Evolutionary conservation across 2,888 invertebrate genomes (phyloP).

Genomic region (Leptinotarsa haldemani): DNA sequence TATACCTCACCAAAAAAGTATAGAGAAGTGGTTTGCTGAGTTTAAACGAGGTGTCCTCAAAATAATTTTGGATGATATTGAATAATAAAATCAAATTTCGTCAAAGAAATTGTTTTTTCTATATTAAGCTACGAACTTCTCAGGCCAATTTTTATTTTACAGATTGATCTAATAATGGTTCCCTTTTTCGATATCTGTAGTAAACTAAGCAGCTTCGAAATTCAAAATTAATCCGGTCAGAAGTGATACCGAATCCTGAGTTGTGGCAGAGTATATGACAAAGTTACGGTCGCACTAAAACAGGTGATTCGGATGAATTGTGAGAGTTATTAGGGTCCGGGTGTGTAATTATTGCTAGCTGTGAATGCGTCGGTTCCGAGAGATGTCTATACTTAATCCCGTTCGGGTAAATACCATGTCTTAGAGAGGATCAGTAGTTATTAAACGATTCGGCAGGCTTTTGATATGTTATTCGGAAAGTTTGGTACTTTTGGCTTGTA

Average conservation of each 20-base stretch:
- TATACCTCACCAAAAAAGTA: too few relatives aligned
- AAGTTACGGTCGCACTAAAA: slow-evolving; percentile 53
- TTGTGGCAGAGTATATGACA: slow-evolving; percentile 23
- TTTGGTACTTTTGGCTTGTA: too few relatives aligned
- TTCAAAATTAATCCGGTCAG: slow-evolving; percentile 17
- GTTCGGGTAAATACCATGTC: slow-evolving; percentile 32
- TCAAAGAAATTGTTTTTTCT: too few relatives aligned
- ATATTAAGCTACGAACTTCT: too few relatives aligned
- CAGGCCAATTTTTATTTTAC: too few relatives aligned
- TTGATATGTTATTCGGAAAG: slow-evolving; percentile 21
- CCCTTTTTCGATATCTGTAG: background rate
- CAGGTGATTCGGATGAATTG: slow-evolving; percentile 60
- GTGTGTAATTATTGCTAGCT: slow-evolving; percentile 56
- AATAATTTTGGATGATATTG: too few relatives aligned
- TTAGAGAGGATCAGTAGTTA: slow-evolving; percentile 29
- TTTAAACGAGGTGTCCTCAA: too few relatives aligned
- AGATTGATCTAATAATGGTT: too few relatives aligned
- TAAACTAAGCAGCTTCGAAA: slow-evolving; percentile 7
- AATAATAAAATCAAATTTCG: too few relatives aligned
- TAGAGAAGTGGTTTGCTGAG: too few relatives aligned
- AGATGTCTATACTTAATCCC: slow-evolving; percentile 34
- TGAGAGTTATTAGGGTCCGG: slow-evolving; percentile 54
- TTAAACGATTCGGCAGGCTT: slow-evolving; percentile 22
- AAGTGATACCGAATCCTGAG: slow-evolving; percentile 18
- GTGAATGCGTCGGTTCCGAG: slow-evolving; percentile 55